A percentile compares a stretch with the other conserved stretches of the same genome.
phyloP scores from a whole-genome alignment of 1,140 invertebrate genomes.

The Cephus cinctus region DNA sequence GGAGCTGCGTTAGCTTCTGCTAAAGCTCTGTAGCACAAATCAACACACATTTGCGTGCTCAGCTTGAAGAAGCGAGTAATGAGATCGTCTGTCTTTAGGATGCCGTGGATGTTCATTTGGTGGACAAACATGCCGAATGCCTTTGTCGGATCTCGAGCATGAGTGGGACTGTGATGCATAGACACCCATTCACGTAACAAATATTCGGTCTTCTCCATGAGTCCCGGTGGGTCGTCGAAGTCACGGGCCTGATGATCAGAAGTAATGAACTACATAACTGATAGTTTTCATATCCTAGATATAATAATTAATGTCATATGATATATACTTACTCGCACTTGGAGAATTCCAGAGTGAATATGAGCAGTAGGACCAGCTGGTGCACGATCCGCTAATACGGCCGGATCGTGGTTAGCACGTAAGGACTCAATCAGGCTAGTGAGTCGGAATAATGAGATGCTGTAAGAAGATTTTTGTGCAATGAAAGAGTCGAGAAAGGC shows the following conservation, averaged over 20 bases:
- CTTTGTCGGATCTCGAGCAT: constrained; percentile 84
- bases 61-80: constrained; percentile 97
- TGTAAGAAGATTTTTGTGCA: constrained; percentile 16
- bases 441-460: constrained; percentile 57
- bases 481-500: not conserved
- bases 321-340: constrained; percentile 64
- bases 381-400: constrained; percentile 68
- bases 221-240: constrained; percentile 89
- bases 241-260: constrained; percentile 70
- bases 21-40: constrained; percentile 84
- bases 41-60: constrained; percentile 95
- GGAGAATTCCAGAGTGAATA: constrained; percentile 88
- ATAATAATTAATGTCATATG: constrained; percentile 6
- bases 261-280: constrained; percentile 2
- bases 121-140: constrained; percentile 94
- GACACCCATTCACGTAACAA: constrained; percentile 93
- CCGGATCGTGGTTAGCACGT: constrained; percentile 69
- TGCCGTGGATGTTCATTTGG: constrained; percentile 95
- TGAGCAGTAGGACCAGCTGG: constrained; percentile 79
- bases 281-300: constrained; percentile 10
- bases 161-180: constrained; percentile 79
- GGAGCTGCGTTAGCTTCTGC: constrained; percentile 61
- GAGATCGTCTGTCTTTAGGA: constrained; percentile 95
- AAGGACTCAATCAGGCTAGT: constrained; percentile 74
- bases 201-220: constrained; percentile 94